Percentiles rank a stretch among this genome's conserved stretches.
These are phyloP conservation scores for Electrona antarctica DNA, from an alignment of 2,113 vertebrate species.

Conservation along the genomic window DNA sequence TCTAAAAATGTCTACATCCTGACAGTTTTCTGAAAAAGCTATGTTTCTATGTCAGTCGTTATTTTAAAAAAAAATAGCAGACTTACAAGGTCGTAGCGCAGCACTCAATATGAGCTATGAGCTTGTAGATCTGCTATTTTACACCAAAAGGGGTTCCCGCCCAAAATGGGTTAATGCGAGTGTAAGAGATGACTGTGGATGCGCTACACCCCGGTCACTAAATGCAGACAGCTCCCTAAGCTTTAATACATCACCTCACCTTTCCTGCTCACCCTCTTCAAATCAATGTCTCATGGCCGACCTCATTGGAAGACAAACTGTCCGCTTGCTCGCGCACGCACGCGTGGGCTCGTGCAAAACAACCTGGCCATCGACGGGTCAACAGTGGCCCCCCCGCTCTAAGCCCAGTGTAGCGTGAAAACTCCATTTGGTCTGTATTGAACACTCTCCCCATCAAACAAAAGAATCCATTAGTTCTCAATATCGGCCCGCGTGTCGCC, in stretches of 20 bases:
- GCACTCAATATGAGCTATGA: too few relatives aligned
- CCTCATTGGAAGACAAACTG: constrained; percentile 43
- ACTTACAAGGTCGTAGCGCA: too few relatives aligned
- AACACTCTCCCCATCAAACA: constrained; percentile 12
- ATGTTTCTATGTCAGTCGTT: too few relatives aligned
- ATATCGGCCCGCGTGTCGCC: too few relatives aligned
- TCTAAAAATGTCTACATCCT: too few relatives aligned
- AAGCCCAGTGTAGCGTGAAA: constrained; percentile 46
- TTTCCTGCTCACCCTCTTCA: constrained; percentile 31
- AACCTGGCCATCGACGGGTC: constrained; percentile 13
- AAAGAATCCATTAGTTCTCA: constrained; percentile 1
- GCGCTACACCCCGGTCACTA: too few relatives aligned
- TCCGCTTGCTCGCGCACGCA: constrained; percentile 16
- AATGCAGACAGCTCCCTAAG: constrained; percentile 26
- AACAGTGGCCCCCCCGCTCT: constrained; percentile 4
- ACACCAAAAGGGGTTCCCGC: too few relatives aligned
- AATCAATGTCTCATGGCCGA: constrained; percentile 40
- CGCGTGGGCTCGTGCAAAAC: constrained; percentile 35
- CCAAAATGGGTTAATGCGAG: neutral
- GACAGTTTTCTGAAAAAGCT: too few relatives aligned
- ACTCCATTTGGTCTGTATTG: constrained; percentile 42
- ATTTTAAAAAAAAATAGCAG: too few relatives aligned
- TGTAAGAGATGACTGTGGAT: neutral
- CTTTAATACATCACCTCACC: constrained; percentile 37
- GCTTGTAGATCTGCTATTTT: too few relatives aligned